Conservation (phyloP, 2,113 vertebrate genomes). For the Microcebus murinus region DNA sequence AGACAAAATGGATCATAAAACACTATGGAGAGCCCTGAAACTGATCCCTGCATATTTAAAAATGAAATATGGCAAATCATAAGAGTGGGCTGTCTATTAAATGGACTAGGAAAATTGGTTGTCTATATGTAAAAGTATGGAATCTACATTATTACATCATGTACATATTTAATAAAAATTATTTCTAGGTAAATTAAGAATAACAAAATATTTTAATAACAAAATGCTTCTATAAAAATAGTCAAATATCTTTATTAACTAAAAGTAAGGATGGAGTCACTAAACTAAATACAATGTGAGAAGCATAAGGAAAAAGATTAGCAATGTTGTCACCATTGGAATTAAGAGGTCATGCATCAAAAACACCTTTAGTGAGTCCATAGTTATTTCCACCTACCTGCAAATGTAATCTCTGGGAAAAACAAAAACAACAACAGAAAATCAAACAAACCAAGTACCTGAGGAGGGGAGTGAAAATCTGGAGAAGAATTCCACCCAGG, state of each 20-base stretch:
- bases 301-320: background rate
- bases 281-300: background rate
- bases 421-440: background rate
- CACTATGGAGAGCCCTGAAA: background rate
- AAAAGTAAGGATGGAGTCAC: background rate
- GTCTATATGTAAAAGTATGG: background rate
- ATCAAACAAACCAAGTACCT: background rate
- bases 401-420: background rate
- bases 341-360: background rate
- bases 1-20: background rate
- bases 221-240: background rate
- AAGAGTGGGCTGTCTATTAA: background rate
- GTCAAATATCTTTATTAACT: background rate
- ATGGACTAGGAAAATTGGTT: background rate
- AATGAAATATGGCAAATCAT: background rate
- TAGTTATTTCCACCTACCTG: background rate
- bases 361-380: background rate
- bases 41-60: background rate
- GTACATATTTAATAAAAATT: background rate
- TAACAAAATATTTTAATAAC: background rate
- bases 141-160: background rate
- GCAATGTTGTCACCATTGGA: background rate
- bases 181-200: background rate
- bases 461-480: background rate
- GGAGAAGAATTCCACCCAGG: background rate